A percentile compares a stretch with the other conserved stretches of the same genome.
Conservation (phyloP, 2,113 vertebrate species). For the Laticauda laticaudata region DNA sequence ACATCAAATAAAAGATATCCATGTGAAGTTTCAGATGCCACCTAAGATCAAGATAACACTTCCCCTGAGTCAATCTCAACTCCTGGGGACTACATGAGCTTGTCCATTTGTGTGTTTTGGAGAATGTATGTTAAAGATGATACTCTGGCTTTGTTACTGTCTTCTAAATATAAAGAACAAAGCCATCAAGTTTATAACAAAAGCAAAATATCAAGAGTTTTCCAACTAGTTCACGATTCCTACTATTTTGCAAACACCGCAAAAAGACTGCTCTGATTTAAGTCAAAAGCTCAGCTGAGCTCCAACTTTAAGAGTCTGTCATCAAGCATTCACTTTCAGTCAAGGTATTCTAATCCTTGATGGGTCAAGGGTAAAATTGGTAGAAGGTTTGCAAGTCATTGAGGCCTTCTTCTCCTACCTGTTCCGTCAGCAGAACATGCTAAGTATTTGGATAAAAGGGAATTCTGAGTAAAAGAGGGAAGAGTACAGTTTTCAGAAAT, state of each 20-base stretch:
- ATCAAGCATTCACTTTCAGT: background rate
- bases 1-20: background rate
- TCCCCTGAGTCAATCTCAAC: background rate
- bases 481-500: background rate
- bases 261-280: background rate
- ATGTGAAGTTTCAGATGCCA: background rate
- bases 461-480: background rate
- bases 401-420: background rate
- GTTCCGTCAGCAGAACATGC: constrained; percentile 13
- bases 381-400: background rate
- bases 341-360: background rate
- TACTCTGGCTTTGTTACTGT: background rate
- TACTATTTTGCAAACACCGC: background rate
- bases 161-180: background rate
- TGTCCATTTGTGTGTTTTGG: background rate
- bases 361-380: background rate
- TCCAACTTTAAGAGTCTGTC: background rate
- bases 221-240: background rate
- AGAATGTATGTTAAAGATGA: background rate
- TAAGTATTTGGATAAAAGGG: background rate
- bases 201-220: background rate
- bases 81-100: background rate
- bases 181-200: background rate
- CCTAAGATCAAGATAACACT: background rate
- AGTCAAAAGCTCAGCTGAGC: background rate